Percentiles rank a stretch among this genome's conserved stretches.
Conservation (phyloP, 2,797 vertebrate species). For the Hydrocynus forskahlii region DNA sequence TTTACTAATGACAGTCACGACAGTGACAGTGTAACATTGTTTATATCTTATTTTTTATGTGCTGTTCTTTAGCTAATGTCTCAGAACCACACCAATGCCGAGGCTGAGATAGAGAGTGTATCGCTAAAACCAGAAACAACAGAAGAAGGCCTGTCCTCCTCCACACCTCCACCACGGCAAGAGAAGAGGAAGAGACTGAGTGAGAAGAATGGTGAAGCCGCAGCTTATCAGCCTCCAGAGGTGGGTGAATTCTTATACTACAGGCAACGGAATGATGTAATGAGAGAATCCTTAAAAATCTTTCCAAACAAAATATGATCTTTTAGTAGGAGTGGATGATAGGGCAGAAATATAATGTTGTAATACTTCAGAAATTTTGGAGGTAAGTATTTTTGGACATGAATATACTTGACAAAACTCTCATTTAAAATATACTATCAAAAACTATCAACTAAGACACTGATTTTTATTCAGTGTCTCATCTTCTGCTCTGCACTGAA, state of each 20-base stretch:
- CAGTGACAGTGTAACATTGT: not conserved
- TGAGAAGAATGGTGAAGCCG: constrained; percentile 78
- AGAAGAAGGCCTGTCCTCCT: constrained; percentile 65
- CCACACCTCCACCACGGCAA: constrained; percentile 58
- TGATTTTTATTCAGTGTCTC: no score
- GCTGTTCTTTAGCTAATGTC: constrained; percentile 77
- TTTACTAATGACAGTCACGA: not conserved
- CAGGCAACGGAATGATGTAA: constrained; percentile 27
- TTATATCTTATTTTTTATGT: constrained; percentile 26
- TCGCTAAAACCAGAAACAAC: constrained; percentile 53
- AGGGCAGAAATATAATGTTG: no score
- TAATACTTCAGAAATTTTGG: no score
- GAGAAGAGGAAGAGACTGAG: constrained; percentile 62
- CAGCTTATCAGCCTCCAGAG: constrained; percentile 76
- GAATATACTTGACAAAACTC: no score
- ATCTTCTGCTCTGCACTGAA: no score
- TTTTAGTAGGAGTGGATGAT: not conserved
- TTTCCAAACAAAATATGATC: constrained; percentile 2
- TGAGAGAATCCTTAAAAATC: constrained; percentile 11
- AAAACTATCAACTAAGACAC: no score
- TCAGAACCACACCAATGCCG: constrained; percentile 71
- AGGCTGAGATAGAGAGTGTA: constrained; percentile 63
- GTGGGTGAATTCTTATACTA: constrained; percentile 65
- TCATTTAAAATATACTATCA: no score
- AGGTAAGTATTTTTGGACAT: no score